phyloP scores from a whole-genome alignment of 2,113 vertebrate genomes.

The Chloebia gouldiae region DNA sequence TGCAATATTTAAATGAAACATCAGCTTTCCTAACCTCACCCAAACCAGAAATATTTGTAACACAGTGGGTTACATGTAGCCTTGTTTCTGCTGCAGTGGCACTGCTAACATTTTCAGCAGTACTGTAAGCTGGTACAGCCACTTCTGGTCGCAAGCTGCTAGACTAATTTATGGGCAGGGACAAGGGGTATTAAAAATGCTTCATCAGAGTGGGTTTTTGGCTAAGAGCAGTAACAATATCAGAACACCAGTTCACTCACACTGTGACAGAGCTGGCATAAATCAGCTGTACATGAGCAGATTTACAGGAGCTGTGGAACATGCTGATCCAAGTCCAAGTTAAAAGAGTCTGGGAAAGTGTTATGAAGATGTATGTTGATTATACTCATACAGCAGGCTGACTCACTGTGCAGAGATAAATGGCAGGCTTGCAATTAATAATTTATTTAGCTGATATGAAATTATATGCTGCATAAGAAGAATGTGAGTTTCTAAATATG shows the following conservation, averaged over 20 bases:
- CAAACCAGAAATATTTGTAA: background rate
- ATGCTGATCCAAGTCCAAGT: background rate
- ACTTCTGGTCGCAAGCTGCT: background rate
- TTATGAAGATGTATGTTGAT: slow-evolving; percentile 14
- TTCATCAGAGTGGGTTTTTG: background rate
- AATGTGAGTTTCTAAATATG: background rate
- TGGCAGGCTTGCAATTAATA: slow-evolving; percentile 15
- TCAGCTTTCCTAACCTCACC: background rate
- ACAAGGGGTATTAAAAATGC: background rate
- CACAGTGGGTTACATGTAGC: background rate
- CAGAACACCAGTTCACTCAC: background rate
- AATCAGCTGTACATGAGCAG: background rate
- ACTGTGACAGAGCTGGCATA: background rate
- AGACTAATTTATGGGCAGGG: background rate
- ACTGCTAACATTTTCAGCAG: background rate
- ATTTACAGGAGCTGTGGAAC: background rate
- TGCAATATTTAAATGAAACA: background rate
- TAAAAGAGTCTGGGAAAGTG: slow-evolving; percentile 1
- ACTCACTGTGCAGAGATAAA: background rate
- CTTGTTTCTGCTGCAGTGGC: background rate
- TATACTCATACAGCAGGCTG: slow-evolving; percentile 13
- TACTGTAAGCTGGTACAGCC: background rate
- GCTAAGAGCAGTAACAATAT: background rate
- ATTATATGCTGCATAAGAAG: background rate
- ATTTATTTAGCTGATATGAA: slow-evolving; percentile 34